Evolutionary conservation across 2,113 vertebrate genomes (phyloP), one percentile per base, ranked within the genome.

Genomic region (Malurus elegans): DNA sequence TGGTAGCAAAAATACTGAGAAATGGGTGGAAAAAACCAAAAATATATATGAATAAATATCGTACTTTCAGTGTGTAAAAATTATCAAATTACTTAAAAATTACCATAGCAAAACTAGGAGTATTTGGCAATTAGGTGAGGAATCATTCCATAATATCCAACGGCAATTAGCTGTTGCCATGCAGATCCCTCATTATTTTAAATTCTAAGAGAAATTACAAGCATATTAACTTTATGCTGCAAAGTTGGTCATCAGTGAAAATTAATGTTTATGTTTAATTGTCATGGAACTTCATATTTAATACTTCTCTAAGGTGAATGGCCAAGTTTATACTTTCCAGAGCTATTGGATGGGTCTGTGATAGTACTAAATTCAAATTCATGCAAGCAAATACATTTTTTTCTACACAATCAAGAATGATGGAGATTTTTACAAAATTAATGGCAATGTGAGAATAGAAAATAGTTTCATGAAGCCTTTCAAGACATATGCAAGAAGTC

Each of bases 211-310:
- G n/a, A 95, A 89, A 75, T 69, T 56, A 34, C 40, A 86, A 74
- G 36, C 7, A 0, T 64, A 32, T 90, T 85, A 66, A 12, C 44
- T 90, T 84, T 67, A 74, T 91, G 94, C 47, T 90, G n/a, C 47
- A 20, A 64, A 90, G n/a, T 10, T 32, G 7, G 31, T 93, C 34
- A 87, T 93, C 56, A 81, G 47, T 40, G 47, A 95, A 92, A 83
- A 92, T 71, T 83, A 36, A 67, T 28, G 7, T 67, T 93, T 79
- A 89, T 79, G 9, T 91, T 53, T 60, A 78, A 78, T 90, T 89
- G 79, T 74, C 69, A 17, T 56, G 88, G 74, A 90, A 44, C 67
- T 81, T 95, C 83, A 34, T 92, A 87, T 71, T 86, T 86, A 83
- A 66, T 86, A 81, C 50, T 34, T 89, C 58, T 82, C 57, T 67